Evolutionary conservation across 2,797 vertebrate genomes (phyloP).

Genomic region (Hemibagrus guttatus): DNA sequence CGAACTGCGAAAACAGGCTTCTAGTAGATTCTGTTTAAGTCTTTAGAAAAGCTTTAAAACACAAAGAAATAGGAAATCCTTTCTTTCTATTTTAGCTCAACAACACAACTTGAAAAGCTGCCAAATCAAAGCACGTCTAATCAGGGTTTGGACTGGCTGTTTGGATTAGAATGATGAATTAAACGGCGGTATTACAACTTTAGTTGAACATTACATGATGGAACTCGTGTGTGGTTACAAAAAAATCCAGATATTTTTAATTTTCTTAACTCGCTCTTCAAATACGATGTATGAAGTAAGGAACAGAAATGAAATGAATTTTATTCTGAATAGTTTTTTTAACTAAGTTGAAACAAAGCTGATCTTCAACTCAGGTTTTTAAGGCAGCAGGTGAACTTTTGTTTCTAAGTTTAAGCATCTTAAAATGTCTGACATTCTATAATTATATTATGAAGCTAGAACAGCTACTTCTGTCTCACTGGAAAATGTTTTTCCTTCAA

Average conservation of each 20-base stretch:
- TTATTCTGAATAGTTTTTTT: not conserved
- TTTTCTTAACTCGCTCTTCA: not conserved
- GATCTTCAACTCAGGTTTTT: too few relatives aligned
- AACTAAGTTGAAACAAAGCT: too few relatives aligned
- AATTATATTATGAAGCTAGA: not conserved
- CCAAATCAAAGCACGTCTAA: constrained; percentile 42
- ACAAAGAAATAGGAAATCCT: constrained; percentile 20
- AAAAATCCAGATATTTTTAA: not conserved
- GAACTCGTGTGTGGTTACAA: not conserved
- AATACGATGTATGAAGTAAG: not conserved
- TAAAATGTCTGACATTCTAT: too few relatives aligned
- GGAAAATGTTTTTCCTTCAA: not conserved
- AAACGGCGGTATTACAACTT: constrained; percentile 30
- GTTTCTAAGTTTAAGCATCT: too few relatives aligned
- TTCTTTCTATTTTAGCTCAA: constrained; percentile 39
- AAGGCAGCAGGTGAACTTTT: too few relatives aligned
- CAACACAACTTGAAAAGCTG: constrained; percentile 25
- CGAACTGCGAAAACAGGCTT: constrained; percentile 21
- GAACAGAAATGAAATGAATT: not conserved
- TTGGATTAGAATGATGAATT: constrained; percentile 35
- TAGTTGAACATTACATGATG: not conserved
- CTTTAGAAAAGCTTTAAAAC: constrained; percentile 26
- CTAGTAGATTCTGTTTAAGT: constrained; percentile 6
- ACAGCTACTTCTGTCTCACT: not conserved
- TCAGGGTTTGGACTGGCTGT: constrained; percentile 35